Base-by-base conservation (phyloP, 1,140 invertebrate species). In the Caenorhabditis briggsae region DNA sequence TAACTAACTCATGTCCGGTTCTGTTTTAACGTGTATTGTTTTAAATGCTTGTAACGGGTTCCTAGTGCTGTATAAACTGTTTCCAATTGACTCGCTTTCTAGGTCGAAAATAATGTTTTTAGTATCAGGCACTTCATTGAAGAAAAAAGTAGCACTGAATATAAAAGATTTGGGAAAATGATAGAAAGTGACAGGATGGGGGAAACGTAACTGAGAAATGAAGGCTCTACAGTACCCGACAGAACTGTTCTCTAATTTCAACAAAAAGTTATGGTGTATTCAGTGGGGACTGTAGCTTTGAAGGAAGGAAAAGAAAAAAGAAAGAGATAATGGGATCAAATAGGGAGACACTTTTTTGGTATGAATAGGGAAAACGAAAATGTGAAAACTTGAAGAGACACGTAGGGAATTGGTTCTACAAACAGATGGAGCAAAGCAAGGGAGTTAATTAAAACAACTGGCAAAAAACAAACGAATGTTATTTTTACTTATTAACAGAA, bases 151-250 rank as follows among this genome's bases (percentile, higher is more conserved):
- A 46, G 43, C 70, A 78, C 70, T 78, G 53, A 50, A 43, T 3
- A 50, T 9, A n/a, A n/a, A n/a, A n/a, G n/a, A n/a, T n/a, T n/a
- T n/a, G 53, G 70, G 53, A n/a, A 78, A 53, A 11, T 5, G n/a
- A 53, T n/a, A n/a, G 18, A 46, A 25, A 46, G 43, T 33, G n/a
- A n/a, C 8, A 20, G n/a, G 16, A 70, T 53, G 43, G 53, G 48
- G 53, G 46, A 78, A 20, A 48, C 18, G n/a, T 78, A 78, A 78
- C 70, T 78, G 70, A 78, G 70, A 78, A 78, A 78, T 50, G 70
- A 78, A 78, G 70, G 46, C 33, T 23, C 70, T 78, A 50, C 70
- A 78, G 70, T 78, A 78, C 70, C 70, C 70, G 70, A 78, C 70
- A 78, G 70, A 78, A 78, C 70, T 43, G 46, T 9, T 78, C 33